Conservation (phyloP, 2,888 invertebrate species). For the Sericinus montela region DNA sequence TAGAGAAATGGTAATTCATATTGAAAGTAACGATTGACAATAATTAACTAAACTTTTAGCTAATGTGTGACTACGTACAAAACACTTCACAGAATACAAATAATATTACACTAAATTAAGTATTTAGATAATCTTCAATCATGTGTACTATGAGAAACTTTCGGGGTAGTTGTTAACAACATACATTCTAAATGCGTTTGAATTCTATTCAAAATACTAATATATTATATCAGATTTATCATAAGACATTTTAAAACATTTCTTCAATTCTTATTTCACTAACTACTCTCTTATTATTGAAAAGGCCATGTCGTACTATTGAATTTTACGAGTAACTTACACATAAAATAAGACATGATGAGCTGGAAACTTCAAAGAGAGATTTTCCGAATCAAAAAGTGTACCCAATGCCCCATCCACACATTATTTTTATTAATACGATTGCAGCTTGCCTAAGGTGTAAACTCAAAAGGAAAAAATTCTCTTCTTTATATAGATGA, state of each 20-base stretch:
- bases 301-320: conserved; percentile 53
- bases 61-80: conserved; percentile 11
- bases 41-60: conserved; percentile 11
- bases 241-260: conserved; percentile 53
- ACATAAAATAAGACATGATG: conserved; percentile 9
- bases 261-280: conserved; percentile 50
- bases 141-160: conserved; percentile 26
- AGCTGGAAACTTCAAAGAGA: neutral
- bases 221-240: conserved; percentile 26
- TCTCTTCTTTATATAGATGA: too few relatives aligned
- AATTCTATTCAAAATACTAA: conserved; percentile 12
- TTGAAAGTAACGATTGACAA: neutral
- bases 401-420: conserved; percentile 2
- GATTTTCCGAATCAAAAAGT: neutral
- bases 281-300: conserved; percentile 41
- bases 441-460: too few relatives aligned
- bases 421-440: neutral
- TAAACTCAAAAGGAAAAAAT: too few relatives aligned
- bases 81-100: conserved; percentile 15
- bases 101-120: conserved; percentile 10
- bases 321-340: conserved; percentile 29
- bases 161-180: conserved; percentile 36
- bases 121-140: conserved; percentile 31
- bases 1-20: neutral
- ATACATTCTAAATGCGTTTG: conserved; percentile 26